phyloP scores from a whole-genome alignment of 2,797 vertebrate species.

The Tamandua tetradactyla region DNA sequence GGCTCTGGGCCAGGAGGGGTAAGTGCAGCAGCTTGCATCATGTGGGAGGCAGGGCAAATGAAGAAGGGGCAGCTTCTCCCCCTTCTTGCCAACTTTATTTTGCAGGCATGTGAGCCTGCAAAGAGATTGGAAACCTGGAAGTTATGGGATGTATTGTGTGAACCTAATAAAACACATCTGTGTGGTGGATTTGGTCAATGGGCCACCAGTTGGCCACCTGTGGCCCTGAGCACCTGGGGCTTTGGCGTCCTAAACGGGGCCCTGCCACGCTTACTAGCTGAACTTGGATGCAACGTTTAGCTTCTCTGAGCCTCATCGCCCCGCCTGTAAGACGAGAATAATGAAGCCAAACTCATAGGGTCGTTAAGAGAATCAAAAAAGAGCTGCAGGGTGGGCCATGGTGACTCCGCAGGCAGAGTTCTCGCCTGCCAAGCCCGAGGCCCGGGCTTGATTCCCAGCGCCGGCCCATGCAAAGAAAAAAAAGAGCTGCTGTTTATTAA shows the following conservation, averaged over 20 bases:
- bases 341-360: background rate
- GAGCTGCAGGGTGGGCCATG: too few relatives aligned
- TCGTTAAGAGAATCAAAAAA: background rate
- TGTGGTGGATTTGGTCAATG: background rate
- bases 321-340: background rate
- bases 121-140: background rate
- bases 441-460: too few relatives aligned
- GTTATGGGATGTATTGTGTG: background rate
- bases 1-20: background rate
- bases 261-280: background rate
- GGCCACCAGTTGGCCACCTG: background rate
- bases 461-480: too few relatives aligned
- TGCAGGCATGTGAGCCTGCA: background rate
- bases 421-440: too few relatives aligned
- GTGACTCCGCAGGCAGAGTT: too few relatives aligned
- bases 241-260: background rate
- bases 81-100: background rate
- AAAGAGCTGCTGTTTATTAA: background rate
- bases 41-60: background rate
- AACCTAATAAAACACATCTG: background rate
- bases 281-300: background rate
- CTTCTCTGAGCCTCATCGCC: background rate
- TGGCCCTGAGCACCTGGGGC: background rate
- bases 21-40: fast-evolving
- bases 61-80: background rate